phyloP scores from a whole-genome alignment of 1,140 invertebrate species.

The Cherax destructor region DNA sequence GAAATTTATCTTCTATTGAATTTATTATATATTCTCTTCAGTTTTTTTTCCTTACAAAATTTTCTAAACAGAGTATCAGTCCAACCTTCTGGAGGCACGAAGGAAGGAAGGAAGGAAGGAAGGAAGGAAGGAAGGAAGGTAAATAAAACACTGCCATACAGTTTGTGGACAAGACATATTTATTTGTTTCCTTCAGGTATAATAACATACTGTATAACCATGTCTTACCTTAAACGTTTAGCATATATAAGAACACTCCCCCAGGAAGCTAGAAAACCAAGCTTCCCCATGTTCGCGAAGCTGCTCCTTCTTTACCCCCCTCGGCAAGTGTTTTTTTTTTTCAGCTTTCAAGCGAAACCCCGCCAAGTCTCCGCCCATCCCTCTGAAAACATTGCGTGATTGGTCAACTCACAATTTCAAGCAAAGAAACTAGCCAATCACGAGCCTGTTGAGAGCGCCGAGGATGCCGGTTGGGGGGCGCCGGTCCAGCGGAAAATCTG shows the following conservation, averaged over 20 bases:
- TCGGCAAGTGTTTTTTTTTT: no score
- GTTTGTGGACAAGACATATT: conserved; percentile 67
- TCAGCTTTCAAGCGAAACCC: not conserved
- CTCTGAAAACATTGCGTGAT: not conserved
- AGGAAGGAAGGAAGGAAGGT: not conserved
- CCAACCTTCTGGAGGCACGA: no score
- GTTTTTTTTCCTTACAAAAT: no score
- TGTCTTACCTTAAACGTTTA: conserved; percentile 64
- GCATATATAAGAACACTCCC: conserved; percentile 63
- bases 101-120: no score
- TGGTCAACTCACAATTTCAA: not conserved
- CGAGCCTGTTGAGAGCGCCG: not conserved
- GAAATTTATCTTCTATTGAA: no score
- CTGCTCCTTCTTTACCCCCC: conserved; percentile 19
- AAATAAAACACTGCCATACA: conserved; percentile 5
- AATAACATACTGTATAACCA: conserved; percentile 66
- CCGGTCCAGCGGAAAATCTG: not conserved
- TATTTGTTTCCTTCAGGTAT: conserved; percentile 67
- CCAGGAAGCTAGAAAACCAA: conserved; percentile 23
- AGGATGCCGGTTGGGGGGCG: not conserved
- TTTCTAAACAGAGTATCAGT: no score
- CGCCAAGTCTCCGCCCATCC: not conserved
- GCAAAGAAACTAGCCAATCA: conserved; percentile 11
- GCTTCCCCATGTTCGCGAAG: conserved; percentile 50
- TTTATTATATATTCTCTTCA: no score